Evolutionary conservation across 2,113 vertebrate genomes (phyloP).

Genomic region (Rallus limicola): DNA sequence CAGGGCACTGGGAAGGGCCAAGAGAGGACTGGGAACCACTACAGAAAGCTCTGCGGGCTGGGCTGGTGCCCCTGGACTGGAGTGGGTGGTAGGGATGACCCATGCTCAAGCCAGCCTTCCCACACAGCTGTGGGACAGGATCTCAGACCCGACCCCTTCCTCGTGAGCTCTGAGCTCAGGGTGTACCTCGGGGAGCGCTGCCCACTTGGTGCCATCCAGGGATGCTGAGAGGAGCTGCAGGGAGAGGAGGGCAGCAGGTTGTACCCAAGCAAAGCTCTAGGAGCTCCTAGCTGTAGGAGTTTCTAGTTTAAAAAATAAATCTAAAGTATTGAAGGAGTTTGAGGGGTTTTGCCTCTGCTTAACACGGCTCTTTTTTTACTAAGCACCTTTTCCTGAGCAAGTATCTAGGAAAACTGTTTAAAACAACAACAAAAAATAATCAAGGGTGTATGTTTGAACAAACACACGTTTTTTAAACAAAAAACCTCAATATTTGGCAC

Average conservation of each 20-base stretch:
- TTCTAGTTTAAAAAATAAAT: not conserved
- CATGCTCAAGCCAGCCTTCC: not conserved
- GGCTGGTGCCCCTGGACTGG: no score
- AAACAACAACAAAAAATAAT: not conserved
- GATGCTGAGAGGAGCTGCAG: not conserved
- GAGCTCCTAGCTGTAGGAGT: not conserved
- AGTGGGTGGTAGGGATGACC: not conserved
- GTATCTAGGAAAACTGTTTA: not conserved
- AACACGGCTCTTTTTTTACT: not conserved
- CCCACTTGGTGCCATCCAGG: not conserved
- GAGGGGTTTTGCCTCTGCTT: not conserved
- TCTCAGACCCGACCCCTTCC: not conserved
- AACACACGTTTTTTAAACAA: not conserved
- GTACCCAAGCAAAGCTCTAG: no score
- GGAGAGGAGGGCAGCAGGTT: not conserved
- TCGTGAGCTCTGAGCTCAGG: not conserved
- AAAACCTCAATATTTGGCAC: not conserved
- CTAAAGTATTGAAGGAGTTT: not conserved
- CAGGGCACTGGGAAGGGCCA: not conserved
- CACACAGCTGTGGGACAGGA: rapidly evolving
- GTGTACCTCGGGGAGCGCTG: not conserved
- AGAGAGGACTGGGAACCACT: not conserved
- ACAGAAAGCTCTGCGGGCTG: not conserved
- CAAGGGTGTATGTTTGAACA: rapidly evolving
- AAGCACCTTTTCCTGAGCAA: not conserved